Percentiles rank a stretch among this genome's conserved stretches.
Conservation (phyloP, 2,113 vertebrate genomes). For the Capreolus pygargus region DNA sequence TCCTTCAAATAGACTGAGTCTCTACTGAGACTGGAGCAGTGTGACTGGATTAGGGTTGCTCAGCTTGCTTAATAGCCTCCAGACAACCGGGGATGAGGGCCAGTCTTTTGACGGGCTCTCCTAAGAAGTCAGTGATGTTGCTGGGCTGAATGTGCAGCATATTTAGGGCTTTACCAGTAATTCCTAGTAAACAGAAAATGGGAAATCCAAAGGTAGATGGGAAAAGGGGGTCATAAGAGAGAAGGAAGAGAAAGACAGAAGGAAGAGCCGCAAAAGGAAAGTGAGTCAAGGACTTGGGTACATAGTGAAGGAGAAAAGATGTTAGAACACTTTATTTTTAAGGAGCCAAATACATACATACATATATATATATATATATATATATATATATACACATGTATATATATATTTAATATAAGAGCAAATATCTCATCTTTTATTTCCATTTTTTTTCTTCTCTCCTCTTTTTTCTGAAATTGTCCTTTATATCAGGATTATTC, state of each 20-base stretch:
- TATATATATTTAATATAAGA: background rate
- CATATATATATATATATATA: too few species aligned
- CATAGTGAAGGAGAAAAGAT: background rate
- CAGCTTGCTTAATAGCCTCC: background rate
- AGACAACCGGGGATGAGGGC: background rate
- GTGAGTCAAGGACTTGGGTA: background rate
- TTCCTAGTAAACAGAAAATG: background rate
- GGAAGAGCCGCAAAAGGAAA: background rate
- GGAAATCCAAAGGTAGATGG: background rate
- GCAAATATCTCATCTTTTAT: background rate
- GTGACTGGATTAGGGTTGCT: background rate
- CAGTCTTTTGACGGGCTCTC: background rate
- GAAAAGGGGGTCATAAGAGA: background rate
- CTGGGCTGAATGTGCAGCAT: background rate
- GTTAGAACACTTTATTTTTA: background rate
- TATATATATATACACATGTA: too few species aligned
- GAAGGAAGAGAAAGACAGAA: background rate
- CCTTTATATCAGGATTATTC: background rate
- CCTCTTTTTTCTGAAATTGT: background rate
- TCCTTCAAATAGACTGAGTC: background rate
- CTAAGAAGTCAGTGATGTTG: background rate
- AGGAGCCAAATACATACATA: background rate
- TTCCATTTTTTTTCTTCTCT: background rate
- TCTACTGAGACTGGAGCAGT: background rate
- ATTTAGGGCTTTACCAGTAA: background rate